A percentile compares a stretch with the other conserved stretches of the same genome.
phyloP scores from a whole-genome alignment of 2,113 vertebrate genomes.

The Glareola pratincola region DNA sequence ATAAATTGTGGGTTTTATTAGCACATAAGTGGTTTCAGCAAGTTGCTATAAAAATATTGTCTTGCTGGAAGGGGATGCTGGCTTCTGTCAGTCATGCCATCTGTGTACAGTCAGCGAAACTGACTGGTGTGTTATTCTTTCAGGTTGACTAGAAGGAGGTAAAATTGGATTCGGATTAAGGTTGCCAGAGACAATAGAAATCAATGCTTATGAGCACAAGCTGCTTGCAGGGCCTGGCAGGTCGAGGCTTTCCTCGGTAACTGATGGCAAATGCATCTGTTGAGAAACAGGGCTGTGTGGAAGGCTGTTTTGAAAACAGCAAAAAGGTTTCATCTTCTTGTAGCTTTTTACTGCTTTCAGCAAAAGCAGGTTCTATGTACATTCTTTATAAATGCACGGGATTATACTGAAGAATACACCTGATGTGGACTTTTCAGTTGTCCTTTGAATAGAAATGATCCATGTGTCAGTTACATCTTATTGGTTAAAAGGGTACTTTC shows the following conservation, averaged over 20 bases:
- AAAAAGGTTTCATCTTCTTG: background rate
- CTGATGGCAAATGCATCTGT: background rate
- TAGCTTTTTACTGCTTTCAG: background rate
- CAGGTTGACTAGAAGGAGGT: background rate
- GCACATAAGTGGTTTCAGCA: background rate
- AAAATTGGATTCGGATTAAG: fast-evolving
- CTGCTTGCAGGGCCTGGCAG: background rate
- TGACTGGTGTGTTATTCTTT: background rate
- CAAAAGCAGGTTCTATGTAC: background rate
- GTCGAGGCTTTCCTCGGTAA: background rate
- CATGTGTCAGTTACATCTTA: background rate
- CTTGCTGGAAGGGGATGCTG: background rate
- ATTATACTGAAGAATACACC: background rate
- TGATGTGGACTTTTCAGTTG: background rate
- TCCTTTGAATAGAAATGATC: background rate
- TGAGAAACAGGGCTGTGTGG: background rate
- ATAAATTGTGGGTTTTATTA: background rate
- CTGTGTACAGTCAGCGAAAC: background rate
- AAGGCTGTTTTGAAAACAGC: background rate
- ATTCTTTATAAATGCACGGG: background rate
- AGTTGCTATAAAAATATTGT: background rate
- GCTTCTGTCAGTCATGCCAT: background rate
- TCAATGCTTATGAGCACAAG: too few species aligned
- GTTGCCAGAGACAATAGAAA: background rate
- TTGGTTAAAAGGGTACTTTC: background rate